Evolutionary conservation across 37 sponge, comb jelly and placozoan species (phyloP), one percentile per base, ranked within the genome.

Genomic region (Oopsacas minuta): DNA sequence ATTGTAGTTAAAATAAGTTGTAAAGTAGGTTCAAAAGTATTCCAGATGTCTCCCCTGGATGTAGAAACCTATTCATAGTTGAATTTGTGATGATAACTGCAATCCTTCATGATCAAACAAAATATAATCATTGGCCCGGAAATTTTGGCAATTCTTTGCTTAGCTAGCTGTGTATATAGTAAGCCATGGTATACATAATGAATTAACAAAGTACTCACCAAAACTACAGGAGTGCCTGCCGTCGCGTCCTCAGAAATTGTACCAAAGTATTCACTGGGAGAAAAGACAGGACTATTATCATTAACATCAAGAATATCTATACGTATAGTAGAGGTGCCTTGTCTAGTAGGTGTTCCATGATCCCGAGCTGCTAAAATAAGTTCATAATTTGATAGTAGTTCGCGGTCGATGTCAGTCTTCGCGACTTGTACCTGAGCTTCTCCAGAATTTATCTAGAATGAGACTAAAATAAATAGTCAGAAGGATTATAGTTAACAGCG

Each of bases 291-390:
- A 42, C 35, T 5, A 51, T 84, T 84, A 52, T 84, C 85, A 69
- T 84, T 84, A 15, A 84, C 85, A 52, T 84, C 85, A 36, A 10
- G 82, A n/a, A 84, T 84, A 23, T 22, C 3, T 81, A 84, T 28
- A 1, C 7, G 39, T 8, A 46, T 25, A 23, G 22, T 15, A 32
- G 83, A 38, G 5, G 83, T 82, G 7, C 83, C 39, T 23, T 37
- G 39, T 38, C 83, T 37, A 37, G 17, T 82, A 15, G 38, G 83
- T 25, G 82, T 52, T 32, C 85, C 85, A 84, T 84, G 52, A 39
- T 36, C 49, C 22, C 28, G 49, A 1, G 49, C 52, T 32, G 37
- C 37, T 15, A 84, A 61, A 20, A 36, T 84, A 8, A 52, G 49
- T 36, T 42, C 52, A 51, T 22, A 39, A 84, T n/a, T 39, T 36